phyloP scores from a whole-genome alignment of 2,113 vertebrate genomes.

The Smithornis capensis region DNA sequence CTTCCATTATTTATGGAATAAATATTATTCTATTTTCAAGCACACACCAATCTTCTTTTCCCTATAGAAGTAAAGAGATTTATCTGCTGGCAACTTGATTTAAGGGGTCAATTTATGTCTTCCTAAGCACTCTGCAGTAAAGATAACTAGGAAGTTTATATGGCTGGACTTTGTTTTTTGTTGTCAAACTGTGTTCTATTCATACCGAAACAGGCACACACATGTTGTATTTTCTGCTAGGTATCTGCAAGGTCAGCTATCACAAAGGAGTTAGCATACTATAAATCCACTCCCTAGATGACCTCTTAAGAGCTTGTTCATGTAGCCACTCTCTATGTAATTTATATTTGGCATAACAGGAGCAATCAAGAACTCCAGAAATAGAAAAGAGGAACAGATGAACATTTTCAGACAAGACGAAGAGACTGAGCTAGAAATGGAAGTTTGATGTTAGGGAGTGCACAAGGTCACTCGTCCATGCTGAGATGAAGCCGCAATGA shows the following conservation, averaged over 20 bases:
- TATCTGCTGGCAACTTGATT: background rate
- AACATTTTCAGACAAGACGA: background rate
- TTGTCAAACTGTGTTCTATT: background rate
- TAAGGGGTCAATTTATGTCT: background rate
- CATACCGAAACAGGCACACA: background rate
- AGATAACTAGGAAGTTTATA: background rate
- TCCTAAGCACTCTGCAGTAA: background rate
- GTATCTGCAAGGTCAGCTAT: background rate
- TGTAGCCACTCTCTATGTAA: background rate
- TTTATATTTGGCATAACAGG: background rate
- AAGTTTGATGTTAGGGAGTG: background rate
- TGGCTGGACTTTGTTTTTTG: accelerated
- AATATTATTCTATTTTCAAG: background rate
- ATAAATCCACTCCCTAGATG: background rate
- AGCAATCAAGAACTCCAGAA: background rate
- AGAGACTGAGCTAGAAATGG: background rate
- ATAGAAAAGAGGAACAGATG: background rate
- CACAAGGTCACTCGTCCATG: background rate
- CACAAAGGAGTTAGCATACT: background rate
- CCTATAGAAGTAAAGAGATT: background rate
- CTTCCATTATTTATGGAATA: no score
- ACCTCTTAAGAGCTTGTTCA: background rate
- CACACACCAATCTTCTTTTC: background rate
- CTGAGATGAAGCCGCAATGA: background rate
- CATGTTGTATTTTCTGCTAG: background rate